These are phyloP conservation scores for Pseudomyrmex pallidus DNA, from an alignment of 1,140 invertebrate genomes.

Conservation along the genomic window DNA sequence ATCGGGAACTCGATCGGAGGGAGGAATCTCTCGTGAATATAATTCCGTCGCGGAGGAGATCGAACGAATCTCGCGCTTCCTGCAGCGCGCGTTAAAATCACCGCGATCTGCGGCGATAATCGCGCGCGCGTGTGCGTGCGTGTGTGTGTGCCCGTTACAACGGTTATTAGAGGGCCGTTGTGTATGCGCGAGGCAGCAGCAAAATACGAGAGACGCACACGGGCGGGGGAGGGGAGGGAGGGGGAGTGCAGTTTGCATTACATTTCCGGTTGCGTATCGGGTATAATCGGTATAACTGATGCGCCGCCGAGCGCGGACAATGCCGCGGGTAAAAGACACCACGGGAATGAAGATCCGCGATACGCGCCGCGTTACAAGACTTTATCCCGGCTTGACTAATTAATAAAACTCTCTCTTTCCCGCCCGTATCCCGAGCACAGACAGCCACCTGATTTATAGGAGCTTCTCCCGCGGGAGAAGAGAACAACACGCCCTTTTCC, in stretches of 20 bases:
- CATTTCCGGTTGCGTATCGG: conserved; percentile 50
- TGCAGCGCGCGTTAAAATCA: conserved; percentile 8
- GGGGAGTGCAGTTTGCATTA: conserved; percentile 22
- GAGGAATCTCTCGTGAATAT: conserved; percentile 2
- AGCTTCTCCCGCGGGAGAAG: conserved; percentile 41
- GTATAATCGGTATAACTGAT: conserved; percentile 50
- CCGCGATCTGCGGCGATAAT: conserved; percentile 25
- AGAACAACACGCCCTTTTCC: conserved; percentile 51
- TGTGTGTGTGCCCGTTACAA: background rate
- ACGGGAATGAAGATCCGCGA: conserved; percentile 43
- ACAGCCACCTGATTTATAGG: conserved; percentile 72
- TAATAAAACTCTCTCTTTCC: conserved; percentile 67
- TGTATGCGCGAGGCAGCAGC: background rate
- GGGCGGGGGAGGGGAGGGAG: background rate
- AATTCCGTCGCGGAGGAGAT: conserved; percentile 16
- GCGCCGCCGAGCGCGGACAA: conserved; percentile 42
- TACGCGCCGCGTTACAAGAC: conserved; percentile 63
- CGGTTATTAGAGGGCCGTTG: background rate
- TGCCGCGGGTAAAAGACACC: conserved; percentile 11
- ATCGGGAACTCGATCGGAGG: background rate
- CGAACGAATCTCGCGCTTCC: conserved; percentile 1
- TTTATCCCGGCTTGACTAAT: conserved; percentile 68
- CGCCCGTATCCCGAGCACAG: conserved; percentile 42
- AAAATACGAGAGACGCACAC: conserved; percentile 31
- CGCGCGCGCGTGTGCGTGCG: background rate